Percentiles rank a stretch among this genome's conserved stretches.
Evolutionary conservation across 2,113 vertebrate species (phyloP).

Genomic region (Anoura caudifer): DNA sequence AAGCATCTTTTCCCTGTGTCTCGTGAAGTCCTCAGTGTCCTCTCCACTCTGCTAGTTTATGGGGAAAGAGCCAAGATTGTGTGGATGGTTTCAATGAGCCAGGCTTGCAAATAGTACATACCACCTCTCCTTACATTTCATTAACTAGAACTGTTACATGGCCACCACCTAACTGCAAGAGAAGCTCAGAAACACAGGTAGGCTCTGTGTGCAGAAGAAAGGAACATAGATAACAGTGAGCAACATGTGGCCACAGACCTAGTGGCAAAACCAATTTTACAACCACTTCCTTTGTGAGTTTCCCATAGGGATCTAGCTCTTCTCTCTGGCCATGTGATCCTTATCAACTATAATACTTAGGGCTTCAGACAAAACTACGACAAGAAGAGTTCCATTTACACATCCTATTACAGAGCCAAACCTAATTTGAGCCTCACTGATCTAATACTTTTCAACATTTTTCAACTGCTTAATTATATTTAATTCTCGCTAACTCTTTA

Average conservation of each 20-base stretch:
- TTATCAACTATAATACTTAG: background rate
- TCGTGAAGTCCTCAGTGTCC: background rate
- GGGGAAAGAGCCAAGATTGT: background rate
- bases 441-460: background rate
- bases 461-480: background rate
- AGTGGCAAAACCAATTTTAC: background rate
- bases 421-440: background rate
- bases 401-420: background rate
- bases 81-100: background rate
- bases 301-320: background rate
- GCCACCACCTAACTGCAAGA: background rate
- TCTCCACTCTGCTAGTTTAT: background rate
- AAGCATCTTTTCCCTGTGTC: background rate
- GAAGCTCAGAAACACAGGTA: background rate
- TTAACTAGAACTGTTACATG: background rate
- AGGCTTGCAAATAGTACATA: background rate
- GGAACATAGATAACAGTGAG: background rate
- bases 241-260: background rate
- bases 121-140: background rate
- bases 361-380: background rate
- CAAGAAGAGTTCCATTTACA: background rate
- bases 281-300: background rate
- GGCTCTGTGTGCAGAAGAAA: background rate
- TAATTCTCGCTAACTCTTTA: background rate
- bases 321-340: background rate